Percentiles rank a stretch among this genome's conserved stretches.
Evolutionary conservation across 37 sponge, comb jelly and placozoan species (phyloP).

Genomic region (Aphrocallistes beatrix): DNA sequence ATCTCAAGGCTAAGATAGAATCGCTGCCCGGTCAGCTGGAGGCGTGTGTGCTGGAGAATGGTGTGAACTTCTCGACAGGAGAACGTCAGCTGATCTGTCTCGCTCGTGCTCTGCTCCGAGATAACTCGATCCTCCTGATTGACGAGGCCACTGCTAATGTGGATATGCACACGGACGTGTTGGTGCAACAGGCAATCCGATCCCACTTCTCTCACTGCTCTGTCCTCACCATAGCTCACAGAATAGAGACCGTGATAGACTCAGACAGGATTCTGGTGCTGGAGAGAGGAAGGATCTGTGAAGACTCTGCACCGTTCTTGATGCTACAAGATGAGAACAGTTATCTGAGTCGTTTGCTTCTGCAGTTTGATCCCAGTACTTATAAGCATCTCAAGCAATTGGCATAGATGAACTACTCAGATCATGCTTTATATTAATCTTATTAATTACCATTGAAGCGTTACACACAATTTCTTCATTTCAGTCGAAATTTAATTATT

Average conservation of each 20-base stretch:
- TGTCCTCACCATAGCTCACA: conserved; percentile 9
- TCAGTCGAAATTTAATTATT: no score
- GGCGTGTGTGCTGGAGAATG: background rate
- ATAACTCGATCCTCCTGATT: background rate
- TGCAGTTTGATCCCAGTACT: background rate
- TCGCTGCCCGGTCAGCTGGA: background rate
- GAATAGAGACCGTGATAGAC: background rate
- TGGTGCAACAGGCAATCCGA: background rate
- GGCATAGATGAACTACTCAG: no score
- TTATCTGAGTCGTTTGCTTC: background rate
- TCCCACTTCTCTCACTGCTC: background rate
- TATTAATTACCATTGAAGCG: no score
- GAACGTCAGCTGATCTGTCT: background rate
- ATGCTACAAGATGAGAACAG: background rate
- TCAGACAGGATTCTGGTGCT: background rate
- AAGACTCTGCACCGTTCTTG: background rate
- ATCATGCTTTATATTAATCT: no score
- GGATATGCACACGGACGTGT: background rate
- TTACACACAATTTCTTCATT: no score
- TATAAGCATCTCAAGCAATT: no score
- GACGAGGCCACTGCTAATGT: conserved; percentile 18
- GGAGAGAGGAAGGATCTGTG: background rate
- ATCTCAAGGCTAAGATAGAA: background rate
- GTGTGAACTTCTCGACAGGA: background rate
- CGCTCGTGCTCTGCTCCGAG: background rate